Conservation (phyloP, 2,888 invertebrate genomes). For the Drosophila mettleri region DNA sequence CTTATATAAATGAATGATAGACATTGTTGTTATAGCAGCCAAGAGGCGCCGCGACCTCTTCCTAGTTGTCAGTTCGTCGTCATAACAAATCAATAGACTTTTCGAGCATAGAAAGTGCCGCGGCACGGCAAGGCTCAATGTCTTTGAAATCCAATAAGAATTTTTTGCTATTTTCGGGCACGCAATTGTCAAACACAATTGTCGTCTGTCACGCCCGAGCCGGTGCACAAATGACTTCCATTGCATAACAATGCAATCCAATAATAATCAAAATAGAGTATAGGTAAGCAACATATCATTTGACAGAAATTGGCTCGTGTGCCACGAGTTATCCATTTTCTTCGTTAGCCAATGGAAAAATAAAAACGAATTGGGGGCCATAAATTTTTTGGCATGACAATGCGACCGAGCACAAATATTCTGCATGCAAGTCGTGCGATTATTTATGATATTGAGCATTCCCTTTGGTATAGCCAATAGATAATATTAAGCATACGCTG, state of each 20-base stretch:
- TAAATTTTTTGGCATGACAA: conserved; percentile 49
- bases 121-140: conserved; percentile 40
- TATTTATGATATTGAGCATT: conserved; percentile 35
- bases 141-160: conserved; percentile 69
- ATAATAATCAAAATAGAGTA: conserved; percentile 44
- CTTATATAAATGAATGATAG: conserved; percentile 66
- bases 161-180: conserved; percentile 54
- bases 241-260: conserved; percentile 73
- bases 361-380: conserved; percentile 37
- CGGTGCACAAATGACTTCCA: conserved; percentile 38
- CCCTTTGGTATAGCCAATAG: too few species aligned
- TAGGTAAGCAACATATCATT: conserved; percentile 66
- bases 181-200: conserved; percentile 61
- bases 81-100: conserved; percentile 70
- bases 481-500: conserved; percentile 11
- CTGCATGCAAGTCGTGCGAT: conserved; percentile 28
- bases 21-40: conserved; percentile 69
- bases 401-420: conserved; percentile 40
- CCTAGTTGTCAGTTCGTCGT: conserved; percentile 35
- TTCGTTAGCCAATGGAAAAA: conserved; percentile 12
- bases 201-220: conserved; percentile 18
- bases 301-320: conserved; percentile 65
- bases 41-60: neutral
- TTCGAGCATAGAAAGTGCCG: conserved; percentile 39
- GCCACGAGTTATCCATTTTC: conserved; percentile 46